Base-by-base conservation (phyloP, 2,797 vertebrate genomes). In the Percopsis omiscomaycus region DNA sequence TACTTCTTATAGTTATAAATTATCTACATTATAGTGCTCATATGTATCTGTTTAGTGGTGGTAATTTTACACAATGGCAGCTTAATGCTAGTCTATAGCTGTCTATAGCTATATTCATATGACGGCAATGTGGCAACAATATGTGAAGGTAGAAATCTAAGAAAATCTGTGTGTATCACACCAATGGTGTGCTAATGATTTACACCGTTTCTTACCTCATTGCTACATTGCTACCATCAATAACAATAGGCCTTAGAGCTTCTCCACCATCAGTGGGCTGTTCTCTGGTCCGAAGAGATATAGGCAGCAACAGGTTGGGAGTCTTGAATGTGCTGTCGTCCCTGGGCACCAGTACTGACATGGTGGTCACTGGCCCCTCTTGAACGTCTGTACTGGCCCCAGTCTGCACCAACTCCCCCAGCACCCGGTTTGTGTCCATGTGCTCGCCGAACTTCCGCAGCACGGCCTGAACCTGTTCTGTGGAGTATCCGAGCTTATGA, bases 161-260 rank as follows among this genome's bases (percentile, higher is more conserved):
- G 16, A 13, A 32, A 5, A 55, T 37, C 12, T 28, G 37, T 22
- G 22, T 22, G 22, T 22, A 11, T 54, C 27, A 11, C 16, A 13
- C 12, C 22, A 29, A 14, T 29, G 27, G 27, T 12, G 30, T 32
- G 30, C 5, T 4, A 1, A 37, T 37, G 1, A 5, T 15, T 42
- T 16, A 27, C 32, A 32, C 52, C 4, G 3, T 53, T 6, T 46
- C 90, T 87, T 84, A 98, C 97, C 97, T 99, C 97, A 99, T 98
- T 56, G 97, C 97, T 51, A 99, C 96, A 13, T 99, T 99, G 88
- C 96, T 98, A 68, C 97, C 97, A 13, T 99, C 97, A 61, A 99
- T 96, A 59, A 99, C 96, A 11, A 99, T 66, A 10, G 95, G 94
- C 69, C 95, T 93, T 74, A 98, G 87, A 62, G 92, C 93, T 52